Conservation (phyloP, 2,797 vertebrate genomes). For the Danio jaintianensis region DNA sequence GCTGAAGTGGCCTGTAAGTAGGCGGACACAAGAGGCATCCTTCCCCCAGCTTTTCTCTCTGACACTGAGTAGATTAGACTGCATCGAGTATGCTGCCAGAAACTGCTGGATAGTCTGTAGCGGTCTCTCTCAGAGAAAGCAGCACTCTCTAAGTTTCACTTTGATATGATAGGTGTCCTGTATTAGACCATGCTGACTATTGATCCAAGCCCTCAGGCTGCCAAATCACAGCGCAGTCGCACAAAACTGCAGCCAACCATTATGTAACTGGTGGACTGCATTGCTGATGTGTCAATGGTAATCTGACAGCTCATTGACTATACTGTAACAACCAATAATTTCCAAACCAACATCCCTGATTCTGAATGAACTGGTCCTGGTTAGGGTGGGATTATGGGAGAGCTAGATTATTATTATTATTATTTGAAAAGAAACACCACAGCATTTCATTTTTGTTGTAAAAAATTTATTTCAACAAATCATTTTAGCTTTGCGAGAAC, state of each 20-base stretch:
- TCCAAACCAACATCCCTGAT: conserved; percentile 69
- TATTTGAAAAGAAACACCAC: conserved; percentile 28
- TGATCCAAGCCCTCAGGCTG: conserved; percentile 66
- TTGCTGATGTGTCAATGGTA: conserved; percentile 71
- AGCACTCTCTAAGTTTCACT: conserved; percentile 5
- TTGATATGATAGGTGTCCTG: conserved; percentile 38
- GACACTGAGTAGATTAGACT: conserved; percentile 40
- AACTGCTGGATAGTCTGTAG: conserved; percentile 9
- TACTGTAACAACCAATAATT: conserved; percentile 73
- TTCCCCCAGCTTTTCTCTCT: conserved; percentile 1
- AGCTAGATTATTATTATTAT: no score
- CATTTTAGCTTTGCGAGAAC: conserved; percentile 69
- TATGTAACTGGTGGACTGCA: conserved; percentile 70
- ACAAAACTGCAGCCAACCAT: conserved; percentile 64
- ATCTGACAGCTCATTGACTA: conserved; percentile 72
- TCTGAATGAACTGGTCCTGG: conserved; percentile 58
- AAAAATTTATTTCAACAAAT: conserved; percentile 76
- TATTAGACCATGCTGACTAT: conserved; percentile 59
- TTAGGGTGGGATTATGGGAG: conserved; percentile 34
- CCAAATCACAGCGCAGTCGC: conserved; percentile 58
- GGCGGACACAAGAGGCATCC: conserved; percentile 1
- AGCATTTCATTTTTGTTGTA: conserved; percentile 57
- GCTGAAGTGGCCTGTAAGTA: conserved; percentile 34
- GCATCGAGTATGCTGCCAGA: not conserved
- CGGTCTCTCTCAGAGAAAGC: conserved; percentile 28